phyloP scores from a whole-genome alignment of 2,888 invertebrate genomes.

The Artemia sinica region DNA sequence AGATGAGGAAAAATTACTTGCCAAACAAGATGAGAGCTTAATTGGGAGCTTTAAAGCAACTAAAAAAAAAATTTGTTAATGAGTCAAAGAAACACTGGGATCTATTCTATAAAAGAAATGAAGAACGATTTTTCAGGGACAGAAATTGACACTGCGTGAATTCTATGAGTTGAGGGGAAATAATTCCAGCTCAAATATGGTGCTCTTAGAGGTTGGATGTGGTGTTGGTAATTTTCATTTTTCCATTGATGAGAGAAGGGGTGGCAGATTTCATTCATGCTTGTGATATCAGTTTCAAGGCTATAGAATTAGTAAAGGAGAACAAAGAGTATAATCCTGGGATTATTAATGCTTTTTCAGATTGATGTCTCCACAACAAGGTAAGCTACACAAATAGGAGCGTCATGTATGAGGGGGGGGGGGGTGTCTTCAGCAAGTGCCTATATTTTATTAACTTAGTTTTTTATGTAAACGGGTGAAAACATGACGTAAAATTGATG shows the following conservation, averaged over 20 bases:
- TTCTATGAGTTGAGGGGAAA: slow-evolving; percentile 52
- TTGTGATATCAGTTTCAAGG: slow-evolving; percentile 82
- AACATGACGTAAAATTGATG: too few relatives aligned
- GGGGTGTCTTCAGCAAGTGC: too few relatives aligned
- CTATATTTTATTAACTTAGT: too few relatives aligned
- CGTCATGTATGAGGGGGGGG: too few relatives aligned
- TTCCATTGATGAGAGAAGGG: slow-evolving; percentile 67
- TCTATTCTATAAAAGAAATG: slow-evolving; percentile 85
- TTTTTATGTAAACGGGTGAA: too few relatives aligned
- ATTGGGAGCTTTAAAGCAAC: slow-evolving; percentile 54
- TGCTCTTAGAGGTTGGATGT: slow-evolving; percentile 43
- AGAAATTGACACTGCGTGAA: slow-evolving; percentile 87
- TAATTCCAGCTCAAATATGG: slow-evolving; percentile 25
- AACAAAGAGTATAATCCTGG: slow-evolving; percentile 44
- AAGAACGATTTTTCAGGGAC: slow-evolving; percentile 81
- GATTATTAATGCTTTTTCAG: slow-evolving; percentile 60
- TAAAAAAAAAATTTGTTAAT: slow-evolving; percentile 54
- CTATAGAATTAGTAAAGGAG: slow-evolving; percentile 62
- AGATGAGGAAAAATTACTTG: slow-evolving; percentile 42
- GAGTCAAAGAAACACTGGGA: slow-evolving; percentile 86
- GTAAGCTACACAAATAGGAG: neutral
- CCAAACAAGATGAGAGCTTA: slow-evolving; percentile 48
- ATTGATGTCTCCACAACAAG: slow-evolving; percentile 53
- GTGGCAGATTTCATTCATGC: slow-evolving; percentile 56
- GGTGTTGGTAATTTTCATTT: slow-evolving; percentile 94